Base-by-base conservation (phyloP, 1,140 invertebrate species). In the Schlechtendalia chinensis region DNA sequence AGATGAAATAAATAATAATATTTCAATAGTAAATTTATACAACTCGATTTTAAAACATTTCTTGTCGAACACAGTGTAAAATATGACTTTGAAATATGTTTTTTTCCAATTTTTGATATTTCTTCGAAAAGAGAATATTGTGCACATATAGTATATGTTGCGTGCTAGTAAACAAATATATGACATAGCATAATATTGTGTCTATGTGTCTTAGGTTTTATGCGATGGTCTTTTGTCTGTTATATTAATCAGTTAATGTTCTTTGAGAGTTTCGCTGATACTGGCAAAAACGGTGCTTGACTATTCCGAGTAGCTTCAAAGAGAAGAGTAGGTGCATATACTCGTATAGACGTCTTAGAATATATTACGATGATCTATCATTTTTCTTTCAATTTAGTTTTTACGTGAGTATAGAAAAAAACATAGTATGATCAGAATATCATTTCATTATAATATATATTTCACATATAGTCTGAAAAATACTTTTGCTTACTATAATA, bases 201-300 rank as follows among this genome's bases (percentile, higher is more conserved):
- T 50, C 22, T 8, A 39, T 8, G 32, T 3, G 32, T 39, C 8
- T 39, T 8, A 8, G 8, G 32, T 39, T 39, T 69, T 17, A 3
- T 11, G 32, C n/a, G 47, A 69, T 47, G 39, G 24, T 53, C 47
- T 14, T 29, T 29, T 10, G 17, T 8, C 6, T 12, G 24, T 3
- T 12, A 54, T 17, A 72, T 29, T 72, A 72, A 72, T 72, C 69
- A 50, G 69, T 72, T 19, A 53, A 72, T 29, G 50, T 53, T 72
- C 24, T 12, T 72, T 5, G 50, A 54, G 14, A 3, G 69, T 29
- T 54, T 17, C 16, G 50, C 69, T 29, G 69, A 72, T 54, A 47
- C 53, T 2, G 10, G 69, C 27, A 3, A 72, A 29, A 72, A 54
- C 11, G 19, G 16, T 10, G 53, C 14, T 1, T 0, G 10, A 29